Evolutionary conservation across 2,797 vertebrate species (phyloP).

Genomic region (Sebastes goodei): DNA sequence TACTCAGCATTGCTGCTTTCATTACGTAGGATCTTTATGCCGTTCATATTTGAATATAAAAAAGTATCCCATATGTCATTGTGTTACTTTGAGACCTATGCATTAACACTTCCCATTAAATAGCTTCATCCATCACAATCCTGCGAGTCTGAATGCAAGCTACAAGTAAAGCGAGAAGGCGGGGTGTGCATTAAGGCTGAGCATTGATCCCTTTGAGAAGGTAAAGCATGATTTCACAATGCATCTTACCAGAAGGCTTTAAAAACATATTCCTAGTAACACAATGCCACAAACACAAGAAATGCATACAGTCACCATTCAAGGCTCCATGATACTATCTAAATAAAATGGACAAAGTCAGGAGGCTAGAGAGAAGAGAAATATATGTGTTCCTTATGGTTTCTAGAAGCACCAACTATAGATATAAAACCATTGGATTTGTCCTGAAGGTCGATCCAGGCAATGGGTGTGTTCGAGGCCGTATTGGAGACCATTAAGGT

Average conservation of each 20-base stretch:
- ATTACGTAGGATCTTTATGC: background rate
- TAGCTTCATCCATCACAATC: conserved; percentile 15
- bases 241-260: conserved; percentile 8
- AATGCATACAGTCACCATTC: background rate
- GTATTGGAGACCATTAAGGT: background rate
- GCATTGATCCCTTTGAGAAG: conserved; percentile 39
- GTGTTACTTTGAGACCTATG: background rate
- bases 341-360: background rate
- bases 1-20: background rate
- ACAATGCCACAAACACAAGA: background rate
- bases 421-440: background rate
- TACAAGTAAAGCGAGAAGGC: conserved; percentile 3
- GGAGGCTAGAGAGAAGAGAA: background rate
- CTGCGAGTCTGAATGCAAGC: background rate
- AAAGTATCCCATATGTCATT: background rate
- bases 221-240: conserved; percentile 27
- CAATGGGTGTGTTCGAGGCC: background rate
- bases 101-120: conserved; percentile 4
- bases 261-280: background rate
- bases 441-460: background rate
- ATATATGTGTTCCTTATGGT: background rate
- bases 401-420: background rate
- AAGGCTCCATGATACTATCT: background rate
- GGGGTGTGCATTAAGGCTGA: conserved; percentile 38
- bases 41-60: background rate